Evolutionary conservation across 2,113 vertebrate species (phyloP).

Genomic region (Mastomys natalensis): DNA sequence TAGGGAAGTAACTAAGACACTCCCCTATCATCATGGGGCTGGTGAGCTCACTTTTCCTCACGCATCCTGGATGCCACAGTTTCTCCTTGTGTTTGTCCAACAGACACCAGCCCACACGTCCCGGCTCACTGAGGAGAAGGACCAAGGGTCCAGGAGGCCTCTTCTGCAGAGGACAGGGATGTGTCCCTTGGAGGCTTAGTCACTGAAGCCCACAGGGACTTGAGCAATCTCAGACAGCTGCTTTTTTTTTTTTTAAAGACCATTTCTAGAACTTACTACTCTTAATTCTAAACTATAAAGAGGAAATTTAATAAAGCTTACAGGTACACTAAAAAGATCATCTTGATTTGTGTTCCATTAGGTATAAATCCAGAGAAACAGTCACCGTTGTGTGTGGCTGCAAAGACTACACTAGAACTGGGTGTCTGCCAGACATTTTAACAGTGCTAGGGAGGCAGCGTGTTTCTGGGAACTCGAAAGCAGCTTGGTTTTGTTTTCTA

Average conservation of each 20-base stretch:
- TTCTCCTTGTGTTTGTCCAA: not conserved
- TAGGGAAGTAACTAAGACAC: not conserved
- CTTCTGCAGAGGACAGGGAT: not conserved
- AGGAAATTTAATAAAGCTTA: not conserved
- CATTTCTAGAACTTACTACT: not conserved
- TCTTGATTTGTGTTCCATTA: not conserved
- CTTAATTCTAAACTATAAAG: not conserved
- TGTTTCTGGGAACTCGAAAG: not conserved
- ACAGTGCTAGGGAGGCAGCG: rapidly evolving
- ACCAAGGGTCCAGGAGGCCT: rapidly evolving
- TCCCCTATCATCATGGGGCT: not conserved
- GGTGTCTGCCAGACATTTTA: not conserved
- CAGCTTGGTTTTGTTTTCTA: not conserved
- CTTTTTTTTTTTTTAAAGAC: not conserved
- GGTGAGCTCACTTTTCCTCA: not conserved
- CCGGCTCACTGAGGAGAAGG: not conserved
- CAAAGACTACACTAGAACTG: not conserved
- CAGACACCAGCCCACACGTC: too few relatives aligned
- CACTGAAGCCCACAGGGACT: not conserved
- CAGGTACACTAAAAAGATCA: not conserved
- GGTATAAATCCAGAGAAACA: constrained; percentile 16
- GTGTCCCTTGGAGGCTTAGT: too few relatives aligned
- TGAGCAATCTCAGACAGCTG: not conserved
- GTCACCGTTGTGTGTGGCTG: not conserved
- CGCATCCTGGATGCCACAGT: not conserved